Conservation (phyloP, 2,888 invertebrate species). For the Acleris laterana region DNA sequence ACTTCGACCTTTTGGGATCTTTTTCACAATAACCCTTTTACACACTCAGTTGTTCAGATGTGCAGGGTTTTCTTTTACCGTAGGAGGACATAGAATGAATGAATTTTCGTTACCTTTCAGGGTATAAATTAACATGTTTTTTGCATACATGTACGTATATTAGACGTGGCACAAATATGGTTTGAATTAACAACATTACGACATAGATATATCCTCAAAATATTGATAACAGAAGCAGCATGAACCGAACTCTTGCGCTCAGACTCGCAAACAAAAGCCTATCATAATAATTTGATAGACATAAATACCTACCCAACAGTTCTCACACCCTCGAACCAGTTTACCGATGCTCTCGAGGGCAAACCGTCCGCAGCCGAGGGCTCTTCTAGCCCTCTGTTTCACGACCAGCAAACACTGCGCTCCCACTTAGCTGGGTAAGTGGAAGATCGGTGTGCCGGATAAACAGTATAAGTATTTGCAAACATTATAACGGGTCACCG, state of each 20-base stretch:
- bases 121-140: too few species aligned
- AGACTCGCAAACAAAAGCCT: background rate
- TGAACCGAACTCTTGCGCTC: too few species aligned
- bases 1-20: too few species aligned
- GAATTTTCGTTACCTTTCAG: too few species aligned
- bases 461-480: slow-evolving; percentile 32
- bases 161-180: too few species aligned
- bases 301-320: background rate
- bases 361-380: slow-evolving; percentile 30
- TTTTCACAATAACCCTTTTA: too few species aligned
- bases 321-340: slow-evolving; percentile 27
- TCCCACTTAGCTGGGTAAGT: slow-evolving; percentile 25
- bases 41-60: too few species aligned
- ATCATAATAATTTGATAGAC: background rate
- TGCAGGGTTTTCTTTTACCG: too few species aligned
- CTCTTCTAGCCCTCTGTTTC: slow-evolving; percentile 26
- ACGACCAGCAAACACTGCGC: slow-evolving; percentile 30
- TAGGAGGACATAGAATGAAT: too few species aligned
- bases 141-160: too few species aligned
- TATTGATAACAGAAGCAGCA: background rate
- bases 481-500: slow-evolving; percentile 24
- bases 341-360: slow-evolving; percentile 26
- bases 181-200: too few species aligned
- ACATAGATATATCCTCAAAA: too few species aligned
- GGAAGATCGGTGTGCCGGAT: slow-evolving; percentile 36